Percentiles rank a stretch among this genome's conserved stretches.
phyloP scores from a whole-genome alignment of 2,888 invertebrate genomes.

The Spodoptera exigua region DNA sequence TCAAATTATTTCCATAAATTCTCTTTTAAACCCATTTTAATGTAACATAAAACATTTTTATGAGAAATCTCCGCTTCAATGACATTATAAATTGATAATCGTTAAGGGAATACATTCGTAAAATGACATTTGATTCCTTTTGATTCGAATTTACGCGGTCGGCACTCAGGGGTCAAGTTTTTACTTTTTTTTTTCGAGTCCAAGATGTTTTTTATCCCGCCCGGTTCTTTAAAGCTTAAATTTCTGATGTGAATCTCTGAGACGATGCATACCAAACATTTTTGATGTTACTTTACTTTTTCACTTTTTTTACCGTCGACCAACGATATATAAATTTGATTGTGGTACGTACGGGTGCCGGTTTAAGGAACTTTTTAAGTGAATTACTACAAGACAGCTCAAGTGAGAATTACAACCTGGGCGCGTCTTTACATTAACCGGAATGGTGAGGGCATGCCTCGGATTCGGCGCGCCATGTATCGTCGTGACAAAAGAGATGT shows the following conservation, averaged over 20 bases:
- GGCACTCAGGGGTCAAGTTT: conserved; percentile 74
- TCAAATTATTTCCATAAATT: conserved; percentile 34
- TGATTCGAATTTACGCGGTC: conserved; percentile 87
- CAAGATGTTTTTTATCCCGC: conserved; percentile 70
- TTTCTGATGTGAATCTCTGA: conserved; percentile 86
- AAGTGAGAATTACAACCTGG: conserved; percentile 72
- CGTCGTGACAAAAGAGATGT: conserved; percentile 51
- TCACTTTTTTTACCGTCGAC: conserved; percentile 68
- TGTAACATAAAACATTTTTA: conserved; percentile 63
- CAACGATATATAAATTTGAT: conserved; percentile 81
- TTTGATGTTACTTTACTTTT: conserved; percentile 83
- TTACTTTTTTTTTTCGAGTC: conserved; percentile 64
- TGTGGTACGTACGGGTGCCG: conserved; percentile 70
- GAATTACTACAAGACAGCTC: conserved; percentile 64
- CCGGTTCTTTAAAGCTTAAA: conserved; percentile 84
- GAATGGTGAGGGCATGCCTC: conserved; percentile 45
- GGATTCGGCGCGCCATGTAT: conserved; percentile 43
- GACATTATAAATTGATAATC: conserved; percentile 72
- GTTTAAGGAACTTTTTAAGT: conserved; percentile 59
- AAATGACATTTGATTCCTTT: conserved; percentile 86
- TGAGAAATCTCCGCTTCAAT: conserved; percentile 61
- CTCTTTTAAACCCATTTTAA: conserved; percentile 42
- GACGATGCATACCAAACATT: conserved; percentile 87
- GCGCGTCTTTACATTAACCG: conserved; percentile 41
- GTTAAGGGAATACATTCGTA: conserved; percentile 73